Evolutionary conservation across 2,113 vertebrate genomes (phyloP), one percentile per base, ranked within the genome.

Genomic region (Gadus macrocephalus): DNA sequence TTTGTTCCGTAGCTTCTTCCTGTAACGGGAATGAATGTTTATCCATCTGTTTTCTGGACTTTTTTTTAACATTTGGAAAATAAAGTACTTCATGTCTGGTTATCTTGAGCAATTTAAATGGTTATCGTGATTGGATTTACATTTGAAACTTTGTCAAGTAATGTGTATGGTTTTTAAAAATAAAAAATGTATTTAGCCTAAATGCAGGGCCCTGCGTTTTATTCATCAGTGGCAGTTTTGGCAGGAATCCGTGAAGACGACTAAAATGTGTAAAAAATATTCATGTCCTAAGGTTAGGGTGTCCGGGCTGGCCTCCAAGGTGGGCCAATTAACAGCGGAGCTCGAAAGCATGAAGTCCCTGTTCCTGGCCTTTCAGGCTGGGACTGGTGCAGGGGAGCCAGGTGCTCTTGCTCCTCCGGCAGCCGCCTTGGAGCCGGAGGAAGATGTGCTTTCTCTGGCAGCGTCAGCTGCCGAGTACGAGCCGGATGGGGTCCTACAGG

Each of bases 141-240:
- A 93, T 93, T 93, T 92, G 90, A 92, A 92, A 91, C 89, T 91
- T 49, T 92, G 92, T 93, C 83, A 81, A 93, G 90, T 92, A 92
- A 92, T 89, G 91, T 93, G 92, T 93, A 91, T 93, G 91, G 92
- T 93, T 93, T 93, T 92, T 93, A 92, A 93, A 90, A 93, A 93
- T 93, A 92, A 93, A 92, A 91, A 90, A 88, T 91, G 82, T 92
- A 92, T 93, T 92, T 92, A 93, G 92, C 89, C 88, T 91, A 91
- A 81, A 67, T 70, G 71, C 74, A 86, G 85, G 86, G 78, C 83
- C 80, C 78, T 82, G 87, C 62, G 87, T 71, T 77, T 91, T 74
- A 74, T 87, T 89, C 81, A 61, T 76, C 27, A 16, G 16, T 49
- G 42, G 31, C 31, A 35, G 31, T 35, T 35, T 35, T 35, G 31